Percentiles rank a stretch among this genome's conserved stretches.
Conservation (phyloP, 1,140 invertebrate species). For the Cataglyphis hispanica region DNA sequence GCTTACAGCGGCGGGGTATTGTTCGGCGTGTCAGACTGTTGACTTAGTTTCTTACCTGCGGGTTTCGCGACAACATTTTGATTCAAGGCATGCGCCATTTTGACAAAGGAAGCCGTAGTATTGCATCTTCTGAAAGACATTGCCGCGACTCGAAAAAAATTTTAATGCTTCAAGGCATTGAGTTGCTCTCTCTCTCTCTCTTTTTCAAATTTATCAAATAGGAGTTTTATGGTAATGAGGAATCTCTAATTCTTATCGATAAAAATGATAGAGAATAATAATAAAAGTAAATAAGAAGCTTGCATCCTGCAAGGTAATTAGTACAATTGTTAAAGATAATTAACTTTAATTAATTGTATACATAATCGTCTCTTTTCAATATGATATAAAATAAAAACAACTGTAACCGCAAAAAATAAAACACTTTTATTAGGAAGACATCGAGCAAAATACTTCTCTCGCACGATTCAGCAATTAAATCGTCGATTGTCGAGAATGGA, state of each 20-base stretch:
- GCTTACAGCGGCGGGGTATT: conserved; percentile 52
- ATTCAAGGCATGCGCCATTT: conserved; percentile 35
- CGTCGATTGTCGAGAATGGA: conserved; percentile 5
- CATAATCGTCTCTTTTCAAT: background rate
- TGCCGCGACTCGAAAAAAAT: background rate
- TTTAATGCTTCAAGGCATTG: conserved; percentile 1
- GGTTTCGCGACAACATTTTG: conserved; percentile 50
- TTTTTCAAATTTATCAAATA: background rate
- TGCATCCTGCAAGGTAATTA: background rate
- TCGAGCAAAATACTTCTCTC: background rate
- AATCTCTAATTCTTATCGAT: background rate
- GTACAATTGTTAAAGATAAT: background rate
- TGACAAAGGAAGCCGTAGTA: conserved; percentile 9
- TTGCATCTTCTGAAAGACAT: background rate
- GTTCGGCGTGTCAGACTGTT: conserved; percentile 57
- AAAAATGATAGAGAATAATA: background rate
- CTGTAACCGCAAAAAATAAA: background rate
- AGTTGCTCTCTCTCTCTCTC: no score
- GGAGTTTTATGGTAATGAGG: background rate
- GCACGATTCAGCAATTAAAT: conserved; percentile 8
- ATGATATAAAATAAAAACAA: background rate
- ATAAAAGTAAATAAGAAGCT: background rate
- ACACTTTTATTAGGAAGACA: background rate
- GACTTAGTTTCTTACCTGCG: conserved; percentile 57
- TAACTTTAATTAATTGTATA: background rate